Base-by-base conservation (phyloP, 2,113 vertebrate species). In the Tupaia tana region DNA sequence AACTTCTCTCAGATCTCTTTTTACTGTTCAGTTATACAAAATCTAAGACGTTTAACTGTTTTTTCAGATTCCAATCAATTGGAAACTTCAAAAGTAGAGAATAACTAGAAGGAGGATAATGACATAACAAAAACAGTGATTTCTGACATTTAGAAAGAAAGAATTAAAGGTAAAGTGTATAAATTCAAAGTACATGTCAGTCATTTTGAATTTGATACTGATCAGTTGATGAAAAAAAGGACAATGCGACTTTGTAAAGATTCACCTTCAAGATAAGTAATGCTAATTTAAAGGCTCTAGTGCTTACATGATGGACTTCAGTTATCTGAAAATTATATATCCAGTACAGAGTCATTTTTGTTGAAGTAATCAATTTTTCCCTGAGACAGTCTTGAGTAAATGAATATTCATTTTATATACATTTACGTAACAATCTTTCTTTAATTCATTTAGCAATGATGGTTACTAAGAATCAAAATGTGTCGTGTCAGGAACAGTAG, bases 211-310 rank as follows among this genome's bases (percentile, higher is more conserved):
- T 54, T 58, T 79, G 6, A 77, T 61, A 13, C 85, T 7, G 24
- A 69, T 29, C 16, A 79, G 16, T 58, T 89, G 11, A 24, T 63
- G 59, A 93, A 77, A 91, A 67, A 77, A 95, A 86, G 12, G 82
- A 79, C 92, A 90, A 74, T 78, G n/a, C 67, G 52, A 52, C 6
- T 73, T 74, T 66, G 0, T 61, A 78, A 91, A 75, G 7, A 52
- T 80, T 84, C 77, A 22, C 70, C 86, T 93, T 91, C 14, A 86
- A 74, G 83, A 86, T 20, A 82, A 34, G 71, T 63, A 87, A 66
- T 43, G 67, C 85, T 64, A 81, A 77, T 77, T 78, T 80, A 82
- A 67, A 95, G 13, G 1, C 54, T 69, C 1, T 73, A 8, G 1
- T n/a, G 12, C 34, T 89, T 70, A 77, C 59, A 63, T 71, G 4